phyloP scores from a whole-genome alignment of 1,140 invertebrate species.

The Listronotus bonariensis region DNA sequence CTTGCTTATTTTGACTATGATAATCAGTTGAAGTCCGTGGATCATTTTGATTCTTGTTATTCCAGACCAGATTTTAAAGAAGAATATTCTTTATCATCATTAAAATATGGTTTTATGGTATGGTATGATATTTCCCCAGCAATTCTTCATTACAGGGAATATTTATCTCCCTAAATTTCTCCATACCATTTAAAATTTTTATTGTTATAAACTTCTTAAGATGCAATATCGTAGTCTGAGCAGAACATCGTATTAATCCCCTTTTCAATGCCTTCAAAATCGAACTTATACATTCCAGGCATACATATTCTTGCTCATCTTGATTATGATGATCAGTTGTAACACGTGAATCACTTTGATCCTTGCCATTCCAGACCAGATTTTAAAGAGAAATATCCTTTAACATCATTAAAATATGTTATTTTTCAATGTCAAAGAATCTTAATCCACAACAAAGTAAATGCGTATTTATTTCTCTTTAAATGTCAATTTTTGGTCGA shows the following conservation, averaged over 20 bases:
- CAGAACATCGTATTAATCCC: constrained; percentile 90
- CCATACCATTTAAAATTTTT: constrained; percentile 86
- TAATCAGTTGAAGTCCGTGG: constrained; percentile 85
- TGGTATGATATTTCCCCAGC: constrained; percentile 96
- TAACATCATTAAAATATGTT: too few relatives aligned
- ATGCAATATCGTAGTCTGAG: constrained; percentile 94
- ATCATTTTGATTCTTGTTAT: constrained; percentile 65
- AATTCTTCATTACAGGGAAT: constrained; percentile 98
- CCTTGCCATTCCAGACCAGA: constrained; percentile 64
- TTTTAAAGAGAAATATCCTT: constrained; percentile 79
- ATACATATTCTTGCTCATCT: constrained; percentile 94
- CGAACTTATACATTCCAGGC: constrained; percentile 82
- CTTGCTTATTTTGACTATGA: constrained; percentile 94
- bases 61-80: constrained; percentile 64
- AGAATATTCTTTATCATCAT: constrained; percentile 88
- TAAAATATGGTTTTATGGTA: too few relatives aligned
- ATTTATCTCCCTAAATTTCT: constrained; percentile 98
- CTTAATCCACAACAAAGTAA: too few relatives aligned
- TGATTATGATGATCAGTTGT: constrained; percentile 91
- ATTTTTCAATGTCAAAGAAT: constrained; percentile 64
- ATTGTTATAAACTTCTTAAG: constrained; percentile 97
- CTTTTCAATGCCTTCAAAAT: constrained; percentile 82
- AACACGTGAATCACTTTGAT: constrained; percentile 68
- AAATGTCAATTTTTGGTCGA: constrained; percentile 62
- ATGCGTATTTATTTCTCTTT: neutral